These are phyloP conservation scores for Ladona fulva DNA, from an alignment of 1,140 invertebrate genomes.

Conservation along the genomic window DNA sequence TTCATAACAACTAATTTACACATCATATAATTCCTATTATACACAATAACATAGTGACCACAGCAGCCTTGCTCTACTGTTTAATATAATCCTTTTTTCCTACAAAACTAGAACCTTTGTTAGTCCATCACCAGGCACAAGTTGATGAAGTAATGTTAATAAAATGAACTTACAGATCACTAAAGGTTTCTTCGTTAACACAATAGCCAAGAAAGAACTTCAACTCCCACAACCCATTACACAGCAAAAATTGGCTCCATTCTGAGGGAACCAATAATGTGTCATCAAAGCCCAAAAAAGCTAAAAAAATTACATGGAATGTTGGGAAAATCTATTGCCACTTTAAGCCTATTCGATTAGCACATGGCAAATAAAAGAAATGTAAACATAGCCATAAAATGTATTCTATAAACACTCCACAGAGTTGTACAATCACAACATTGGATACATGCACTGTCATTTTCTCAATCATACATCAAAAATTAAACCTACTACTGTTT, in stretches of 20 bases:
- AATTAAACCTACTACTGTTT: conserved; percentile 14
- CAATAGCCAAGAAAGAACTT: conserved; percentile 9
- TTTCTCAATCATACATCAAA: background rate
- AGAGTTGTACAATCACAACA: conserved; percentile 10
- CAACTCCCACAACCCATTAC: conserved; percentile 7
- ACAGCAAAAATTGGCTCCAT: background rate
- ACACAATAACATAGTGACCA: conserved; percentile 22
- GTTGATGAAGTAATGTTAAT: conserved; percentile 21
- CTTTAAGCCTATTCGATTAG: conserved; percentile 13
- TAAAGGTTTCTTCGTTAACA: background rate
- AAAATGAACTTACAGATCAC: conserved; percentile 17
- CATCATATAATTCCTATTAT: conserved; percentile 21
- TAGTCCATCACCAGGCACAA: conserved; percentile 22
- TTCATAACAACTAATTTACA: conserved; percentile 20
- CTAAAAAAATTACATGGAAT: conserved; percentile 18
- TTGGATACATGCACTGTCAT: conserved; percentile 13
- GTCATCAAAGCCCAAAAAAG: background rate
- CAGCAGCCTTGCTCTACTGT: conserved; percentile 22
- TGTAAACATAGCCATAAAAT: conserved; percentile 15
- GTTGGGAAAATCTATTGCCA: conserved; percentile 15
- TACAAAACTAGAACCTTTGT: conserved; percentile 11
- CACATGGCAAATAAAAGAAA: conserved; percentile 15
- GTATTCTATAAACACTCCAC: conserved; percentile 12
- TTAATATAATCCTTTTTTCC: conserved; percentile 13
- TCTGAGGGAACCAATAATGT: background rate